Base-by-base conservation (phyloP, 2,113 vertebrate genomes). In the Xiphophorus maculatus region DNA sequence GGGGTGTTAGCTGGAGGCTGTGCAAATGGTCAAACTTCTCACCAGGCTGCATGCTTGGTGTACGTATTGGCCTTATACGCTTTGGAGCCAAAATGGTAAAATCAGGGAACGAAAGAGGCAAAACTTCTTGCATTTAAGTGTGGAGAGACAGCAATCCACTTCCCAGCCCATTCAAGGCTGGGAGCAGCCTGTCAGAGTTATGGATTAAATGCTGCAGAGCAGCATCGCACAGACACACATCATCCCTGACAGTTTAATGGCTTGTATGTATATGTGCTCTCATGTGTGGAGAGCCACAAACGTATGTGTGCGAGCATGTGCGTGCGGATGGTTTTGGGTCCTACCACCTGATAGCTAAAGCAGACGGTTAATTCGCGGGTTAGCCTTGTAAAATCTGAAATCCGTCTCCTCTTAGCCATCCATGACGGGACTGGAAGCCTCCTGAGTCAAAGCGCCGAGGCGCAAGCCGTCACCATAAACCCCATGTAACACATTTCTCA, bases 401-500 rank as follows among this genome's bases (percentile, higher is more conserved):
- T 83, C 30, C 62, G 68, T 80, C 75, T 89, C 71, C 73, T 69
- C 78, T 66, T 69, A 70, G 66, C 17, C 79, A 77, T 79, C 81
- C 80, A 73, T 74, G 77, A 85, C 71, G 67, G 68, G 51, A 35
- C 74, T 84, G 73, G 73, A 85, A 90, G 87, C 89, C 87, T 86
- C 82, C 67, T 69, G n/a, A 54, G 72, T 78, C 73, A 37, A 65
- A 77, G 79, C 9, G 3, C 86, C 80, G 77, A 83, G 85, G 58
- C 87, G 64, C 84, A 87, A 68, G 60, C 76, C 54, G 73, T 76
- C 91, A 93, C 84, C 89, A 69, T 86, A 90, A 90, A 88, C 83
- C 84, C 88, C 66, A 85, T 89, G 84, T 87, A 91, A 89, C 89
- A 91, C 88, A 90, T 89, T 90, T 87, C 80, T 88, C 84, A 90